Percentiles rank a stretch among this genome's conserved stretches.
Evolutionary conservation across 64 coral and sea anemone species (phyloP).

Genomic region (Pocillopora verrucosa): DNA sequence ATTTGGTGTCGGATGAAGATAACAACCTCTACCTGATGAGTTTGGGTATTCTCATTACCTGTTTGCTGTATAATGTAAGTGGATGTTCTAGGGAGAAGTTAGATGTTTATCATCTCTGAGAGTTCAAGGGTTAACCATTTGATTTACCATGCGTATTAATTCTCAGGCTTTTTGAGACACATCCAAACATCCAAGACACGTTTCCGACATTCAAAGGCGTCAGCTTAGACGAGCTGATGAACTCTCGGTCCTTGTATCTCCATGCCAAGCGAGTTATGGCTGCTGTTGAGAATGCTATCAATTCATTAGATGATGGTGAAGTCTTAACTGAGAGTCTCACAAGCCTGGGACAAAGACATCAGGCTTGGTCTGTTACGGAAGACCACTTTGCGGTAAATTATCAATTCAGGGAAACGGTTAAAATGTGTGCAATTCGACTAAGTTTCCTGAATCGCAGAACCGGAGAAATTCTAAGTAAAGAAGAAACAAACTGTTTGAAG

Average conservation of each 20-base stretch:
- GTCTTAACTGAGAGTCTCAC: slow-evolving; percentile 37
- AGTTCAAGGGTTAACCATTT: too few species aligned
- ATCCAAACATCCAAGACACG: slow-evolving; percentile 74
- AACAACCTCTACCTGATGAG: too few species aligned
- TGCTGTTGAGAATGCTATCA: slow-evolving; percentile 41
- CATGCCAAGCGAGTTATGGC: slow-evolving; percentile 81
- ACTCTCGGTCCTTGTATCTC: slow-evolving; percentile 73
- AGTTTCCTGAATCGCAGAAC: too few species aligned
- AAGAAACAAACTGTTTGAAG: too few species aligned
- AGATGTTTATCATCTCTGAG: too few species aligned
- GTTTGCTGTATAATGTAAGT: too few species aligned
- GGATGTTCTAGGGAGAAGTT: too few species aligned
- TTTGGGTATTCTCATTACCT: too few species aligned
- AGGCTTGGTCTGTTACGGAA: slow-evolving; percentile 47
- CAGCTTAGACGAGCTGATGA: slow-evolving; percentile 71
- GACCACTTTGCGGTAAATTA: slow-evolving; percentile 53
- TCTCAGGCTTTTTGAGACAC: slow-evolving; percentile 27
- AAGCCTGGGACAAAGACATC: slow-evolving; percentile 58
- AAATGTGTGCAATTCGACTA: too few species aligned
- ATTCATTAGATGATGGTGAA: slow-evolving; percentile 56
- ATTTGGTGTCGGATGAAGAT: too few species aligned
- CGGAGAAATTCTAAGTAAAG: too few species aligned
- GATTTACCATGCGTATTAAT: too few species aligned
- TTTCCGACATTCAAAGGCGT: slow-evolving; percentile 78
- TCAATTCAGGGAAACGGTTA: not conserved